phyloP scores from a whole-genome alignment of 2,113 vertebrate genomes.

The Semicossyphus pulcher region DNA sequence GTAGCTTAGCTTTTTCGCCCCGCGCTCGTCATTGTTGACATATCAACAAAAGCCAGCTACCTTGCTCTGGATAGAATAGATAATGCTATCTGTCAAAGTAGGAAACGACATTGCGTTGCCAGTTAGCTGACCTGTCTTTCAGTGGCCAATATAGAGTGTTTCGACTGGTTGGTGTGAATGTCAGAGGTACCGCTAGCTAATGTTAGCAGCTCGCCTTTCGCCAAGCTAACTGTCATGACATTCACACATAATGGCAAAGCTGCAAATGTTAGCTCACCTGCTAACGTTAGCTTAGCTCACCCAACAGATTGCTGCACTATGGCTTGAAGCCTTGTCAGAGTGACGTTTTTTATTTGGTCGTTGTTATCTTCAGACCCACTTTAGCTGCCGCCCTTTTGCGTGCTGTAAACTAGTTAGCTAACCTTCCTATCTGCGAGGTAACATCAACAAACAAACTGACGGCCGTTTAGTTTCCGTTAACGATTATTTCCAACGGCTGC shows the following conservation, averaged over 20 bases:
- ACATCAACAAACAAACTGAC: not conserved
- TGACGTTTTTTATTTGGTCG: not conserved
- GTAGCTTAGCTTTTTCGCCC: conserved; percentile 44
- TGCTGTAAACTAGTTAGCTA: not conserved
- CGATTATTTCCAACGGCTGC: no score
- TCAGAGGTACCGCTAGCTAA: conserved; percentile 14
- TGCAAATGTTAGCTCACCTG: conserved; percentile 24
- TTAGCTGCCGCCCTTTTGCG: no score
- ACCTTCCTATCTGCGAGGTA: not conserved
- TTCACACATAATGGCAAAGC: conserved; percentile 12
- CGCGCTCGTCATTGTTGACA: conserved; percentile 63
- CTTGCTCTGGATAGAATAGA: accelerated
- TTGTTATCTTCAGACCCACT: accelerated
- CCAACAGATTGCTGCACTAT: not conserved
- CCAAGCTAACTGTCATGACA: conserved; percentile 58
- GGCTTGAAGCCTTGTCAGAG: not conserved
- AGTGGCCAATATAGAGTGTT: not conserved
- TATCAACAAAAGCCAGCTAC: not conserved
- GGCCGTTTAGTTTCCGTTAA: not conserved
- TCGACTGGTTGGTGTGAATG: conserved; percentile 13
- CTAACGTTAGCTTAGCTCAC: conserved; percentile 14
- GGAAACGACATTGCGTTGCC: not conserved
- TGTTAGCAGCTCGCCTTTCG: conserved; percentile 30
- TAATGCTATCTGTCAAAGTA: accelerated
- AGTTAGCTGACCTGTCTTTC: accelerated